phyloP scores from a whole-genome alignment of 1,140 invertebrate genomes.

The Pseudomyrmex concolor region DNA sequence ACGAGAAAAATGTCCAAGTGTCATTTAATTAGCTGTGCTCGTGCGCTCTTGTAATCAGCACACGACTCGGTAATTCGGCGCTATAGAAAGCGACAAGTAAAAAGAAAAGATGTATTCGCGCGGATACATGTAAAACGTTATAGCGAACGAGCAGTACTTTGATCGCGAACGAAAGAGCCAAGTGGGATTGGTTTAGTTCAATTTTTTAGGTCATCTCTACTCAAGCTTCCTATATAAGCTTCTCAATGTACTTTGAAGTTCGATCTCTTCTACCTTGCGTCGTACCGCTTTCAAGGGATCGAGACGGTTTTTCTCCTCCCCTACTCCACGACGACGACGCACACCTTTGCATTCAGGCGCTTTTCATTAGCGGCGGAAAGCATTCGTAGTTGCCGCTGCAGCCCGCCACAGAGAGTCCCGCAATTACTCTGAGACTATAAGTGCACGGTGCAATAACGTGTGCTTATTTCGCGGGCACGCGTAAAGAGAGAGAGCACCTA shows the following conservation, averaged over 20 bases:
- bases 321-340: background rate
- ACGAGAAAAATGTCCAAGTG: background rate
- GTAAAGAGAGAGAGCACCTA: background rate
- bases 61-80: background rate
- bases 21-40: background rate
- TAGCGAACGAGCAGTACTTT: background rate
- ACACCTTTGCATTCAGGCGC: conserved; percentile 44
- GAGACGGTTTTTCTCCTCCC: conserved; percentile 3
- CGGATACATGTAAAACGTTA: conserved; percentile 1
- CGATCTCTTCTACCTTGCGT: conserved; percentile 29
- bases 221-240: background rate
- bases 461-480: conserved; percentile 48
- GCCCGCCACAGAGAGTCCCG: conserved; percentile 42
- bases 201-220: conserved; percentile 31
- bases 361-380: conserved; percentile 71
- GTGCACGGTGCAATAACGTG: conserved; percentile 69
- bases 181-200: conserved; percentile 21
- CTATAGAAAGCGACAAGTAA: conserved; percentile 1
- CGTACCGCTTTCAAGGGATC: conserved; percentile 15
- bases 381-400: conserved; percentile 38
- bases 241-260: conserved; percentile 38
- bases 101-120: conserved; percentile 20
- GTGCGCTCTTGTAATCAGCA: background rate
- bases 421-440: conserved; percentile 69
- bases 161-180: background rate